A percentile compares a stretch with the other conserved stretches of the same genome.
Evolutionary conservation across 2,888 invertebrate species (phyloP).

Genomic region (Sepiola atlantica): DNA sequence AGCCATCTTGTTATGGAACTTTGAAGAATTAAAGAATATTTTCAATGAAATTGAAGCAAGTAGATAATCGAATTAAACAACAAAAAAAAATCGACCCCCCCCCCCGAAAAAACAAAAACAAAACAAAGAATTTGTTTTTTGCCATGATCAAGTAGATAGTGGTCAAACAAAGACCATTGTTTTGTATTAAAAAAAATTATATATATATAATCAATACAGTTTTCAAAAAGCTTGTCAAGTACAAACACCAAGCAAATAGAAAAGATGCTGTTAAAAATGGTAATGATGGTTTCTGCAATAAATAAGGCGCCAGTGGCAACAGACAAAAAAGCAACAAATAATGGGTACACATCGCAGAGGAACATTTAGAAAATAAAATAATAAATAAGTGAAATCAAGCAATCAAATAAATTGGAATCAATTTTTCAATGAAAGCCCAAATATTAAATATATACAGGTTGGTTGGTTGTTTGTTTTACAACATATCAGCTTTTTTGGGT

Average conservation of each 20-base stretch:
- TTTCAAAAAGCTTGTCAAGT: not conserved
- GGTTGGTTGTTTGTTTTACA: no score
- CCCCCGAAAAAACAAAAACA: not conserved
- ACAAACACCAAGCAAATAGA: constrained; percentile 21
- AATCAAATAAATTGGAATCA: not conserved
- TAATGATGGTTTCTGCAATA: not conserved
- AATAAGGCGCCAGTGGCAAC: not conserved
- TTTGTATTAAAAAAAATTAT: not conserved
- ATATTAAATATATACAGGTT: not conserved
- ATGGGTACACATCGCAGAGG: not conserved
- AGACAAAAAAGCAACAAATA: not conserved
- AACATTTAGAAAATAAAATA: not conserved
- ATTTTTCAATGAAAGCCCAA: not conserved
- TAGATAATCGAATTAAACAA: not conserved
- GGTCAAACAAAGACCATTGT: not conserved
- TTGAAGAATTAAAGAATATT: not conserved
- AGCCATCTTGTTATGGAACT: not conserved
- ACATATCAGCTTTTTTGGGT: no score
- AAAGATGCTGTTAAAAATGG: not conserved
- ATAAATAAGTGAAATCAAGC: not conserved
- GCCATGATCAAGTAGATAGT: constrained; percentile 2
- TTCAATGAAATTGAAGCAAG: not conserved
- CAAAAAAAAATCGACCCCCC: no score
- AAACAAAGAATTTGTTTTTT: not conserved
- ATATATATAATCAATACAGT: not conserved